Base-by-base conservation (phyloP, 2,113 vertebrate genomes). In the Mungos mungo region DNA sequence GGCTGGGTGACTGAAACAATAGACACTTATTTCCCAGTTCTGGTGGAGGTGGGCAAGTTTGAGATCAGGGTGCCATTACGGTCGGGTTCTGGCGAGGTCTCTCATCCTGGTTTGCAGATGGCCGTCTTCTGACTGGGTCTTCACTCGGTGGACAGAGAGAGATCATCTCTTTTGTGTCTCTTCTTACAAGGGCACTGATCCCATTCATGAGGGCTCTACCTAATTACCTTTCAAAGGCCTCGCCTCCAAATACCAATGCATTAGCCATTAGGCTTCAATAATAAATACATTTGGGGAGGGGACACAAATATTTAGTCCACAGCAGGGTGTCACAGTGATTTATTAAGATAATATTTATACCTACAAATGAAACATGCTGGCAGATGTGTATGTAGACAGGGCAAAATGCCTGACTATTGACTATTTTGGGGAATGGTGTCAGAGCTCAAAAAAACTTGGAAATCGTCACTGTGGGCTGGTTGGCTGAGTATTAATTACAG, bases 291-390 rank as follows among this genome's bases (percentile, higher is more conserved):
- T 57, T 25, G 3, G 38, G 57, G 31, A 79, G 10, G 14, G 18
- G 9, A 89, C 8, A 84, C 68, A 96, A 83, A 69, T 13, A 83
- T 77, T 54, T 14, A 77, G 33, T 69, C 47, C 29, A 72, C 16
- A n/a, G 12, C 19, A 66, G 71, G 63, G n/a, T 80, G 12, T 84
- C 85, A 80, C 29, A 29, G 31, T 38, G 18, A 90, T 63, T 86
- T 90, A 80, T 88, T 1, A 60, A 65, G 57, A 71, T 88, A 76
- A 94, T 23, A 5, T 85, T 96, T 71, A 88, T 77, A 94, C 19
- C 65, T 87, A 88, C 14, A 91, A 96, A 76, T 76, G 52, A 93
- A 74, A 90, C 21, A 31, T 60, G 33, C 41, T 94, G 76, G 69
- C 80, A 74, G 41, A 69, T n/a, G 31, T 86, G 25, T 45, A 35